These are phyloP conservation scores for Rhingia campestris DNA, from an alignment of 2,888 invertebrate species.

Conservation along the genomic window DNA sequence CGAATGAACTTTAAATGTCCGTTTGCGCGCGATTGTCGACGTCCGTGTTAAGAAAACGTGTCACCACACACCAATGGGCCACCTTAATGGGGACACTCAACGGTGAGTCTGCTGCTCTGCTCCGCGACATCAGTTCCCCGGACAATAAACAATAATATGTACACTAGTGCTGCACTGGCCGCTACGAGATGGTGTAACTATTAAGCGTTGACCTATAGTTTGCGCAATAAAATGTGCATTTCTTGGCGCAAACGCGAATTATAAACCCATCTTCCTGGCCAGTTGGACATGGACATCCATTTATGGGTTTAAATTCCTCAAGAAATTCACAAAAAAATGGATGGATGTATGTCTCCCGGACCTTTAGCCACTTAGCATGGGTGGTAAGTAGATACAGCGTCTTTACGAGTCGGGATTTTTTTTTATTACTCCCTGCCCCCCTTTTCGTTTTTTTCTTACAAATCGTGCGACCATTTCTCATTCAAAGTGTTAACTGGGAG, in stretches of 20 bases:
- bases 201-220: conserved; percentile 66
- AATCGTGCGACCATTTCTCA: conserved; percentile 59
- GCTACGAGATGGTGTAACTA: conserved; percentile 28
- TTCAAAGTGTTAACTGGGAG: conserved; percentile 9
- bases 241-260: conserved; percentile 17
- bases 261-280: conserved; percentile 23
- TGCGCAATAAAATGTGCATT: conserved; percentile 54
- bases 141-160: conserved; percentile 68
- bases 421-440: too few relatives aligned
- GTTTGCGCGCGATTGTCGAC: conserved; percentile 31
- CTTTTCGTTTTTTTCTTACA: too few relatives aligned
- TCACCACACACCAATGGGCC: conserved; percentile 65
- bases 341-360: conserved; percentile 25
- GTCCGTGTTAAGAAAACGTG: conserved; percentile 47
- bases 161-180: conserved; percentile 41
- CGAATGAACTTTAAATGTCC: conserved; percentile 67
- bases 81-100: conserved; percentile 68
- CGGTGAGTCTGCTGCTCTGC: conserved; percentile 51
- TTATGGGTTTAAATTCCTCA: neutral
- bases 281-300: conserved; percentile 1
- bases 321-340: neutral
- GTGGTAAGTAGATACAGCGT: neutral
- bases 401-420: conserved; percentile 15
- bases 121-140: conserved; percentile 62
- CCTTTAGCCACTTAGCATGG: conserved; percentile 34